Conservation (phyloP, 2,888 invertebrate species). For the Agrilus biguttatus region DNA sequence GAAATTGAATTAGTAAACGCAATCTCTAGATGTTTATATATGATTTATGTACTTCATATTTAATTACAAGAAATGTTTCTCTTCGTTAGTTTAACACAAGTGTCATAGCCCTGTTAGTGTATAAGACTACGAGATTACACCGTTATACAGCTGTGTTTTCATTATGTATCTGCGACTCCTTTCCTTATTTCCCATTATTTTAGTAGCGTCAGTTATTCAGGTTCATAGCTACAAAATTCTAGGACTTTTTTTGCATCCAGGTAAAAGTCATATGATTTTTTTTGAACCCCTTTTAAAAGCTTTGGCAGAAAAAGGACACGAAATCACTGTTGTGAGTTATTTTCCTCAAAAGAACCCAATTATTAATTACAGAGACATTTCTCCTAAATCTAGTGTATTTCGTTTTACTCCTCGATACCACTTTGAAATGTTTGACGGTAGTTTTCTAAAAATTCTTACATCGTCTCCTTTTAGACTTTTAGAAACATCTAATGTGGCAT, state of each 20-base stretch:
- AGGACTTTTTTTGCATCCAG: slow-evolving; percentile 47
- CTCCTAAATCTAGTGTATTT: slow-evolving; percentile 21
- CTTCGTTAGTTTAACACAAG: too few species aligned
- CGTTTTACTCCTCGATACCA: background rate
- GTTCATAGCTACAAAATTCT: slow-evolving; percentile 36
- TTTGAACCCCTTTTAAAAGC: slow-evolving; percentile 40
- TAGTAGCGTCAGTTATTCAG: too few species aligned
- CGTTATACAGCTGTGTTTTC: too few species aligned
- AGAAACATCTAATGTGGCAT: slow-evolving; percentile 2
- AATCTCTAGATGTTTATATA: too few species aligned
- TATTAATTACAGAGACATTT: slow-evolving; percentile 44
- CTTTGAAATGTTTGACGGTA: background rate
- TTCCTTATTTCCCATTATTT: too few species aligned
- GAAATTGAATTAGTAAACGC: too few species aligned
- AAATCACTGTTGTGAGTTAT: slow-evolving; percentile 50
- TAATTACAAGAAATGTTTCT: too few species aligned
- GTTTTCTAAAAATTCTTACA: slow-evolving; percentile 1
- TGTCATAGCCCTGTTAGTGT: too few species aligned
- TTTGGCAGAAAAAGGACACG: slow-evolving; percentile 45
- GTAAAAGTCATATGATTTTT: slow-evolving; percentile 54
- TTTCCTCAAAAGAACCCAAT: slow-evolving; percentile 37
- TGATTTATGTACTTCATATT: too few species aligned
- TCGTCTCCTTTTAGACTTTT: slow-evolving; percentile 2
- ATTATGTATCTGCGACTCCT: too few species aligned
- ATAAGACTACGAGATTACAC: too few species aligned